Evolutionary conservation across 2,797 vertebrate genomes (phyloP).

Genomic region (Chrosomus eos): DNA sequence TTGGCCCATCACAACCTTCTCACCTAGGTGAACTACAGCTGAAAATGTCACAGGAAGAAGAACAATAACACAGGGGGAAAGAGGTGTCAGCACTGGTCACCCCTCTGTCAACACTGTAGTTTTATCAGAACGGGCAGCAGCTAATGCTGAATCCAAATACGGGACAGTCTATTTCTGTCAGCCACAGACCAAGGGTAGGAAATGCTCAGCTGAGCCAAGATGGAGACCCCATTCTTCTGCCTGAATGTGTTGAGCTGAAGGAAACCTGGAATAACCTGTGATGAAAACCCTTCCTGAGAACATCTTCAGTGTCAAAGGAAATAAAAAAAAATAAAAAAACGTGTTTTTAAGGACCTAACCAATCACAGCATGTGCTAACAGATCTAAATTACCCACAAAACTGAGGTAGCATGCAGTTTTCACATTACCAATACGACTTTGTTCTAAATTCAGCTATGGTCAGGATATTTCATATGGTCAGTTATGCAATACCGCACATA

Average conservation of each 20-base stretch:
- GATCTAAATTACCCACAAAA: slow-evolving; percentile 10
- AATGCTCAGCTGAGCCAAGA: slow-evolving; percentile 49
- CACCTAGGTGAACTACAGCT: slow-evolving; percentile 58
- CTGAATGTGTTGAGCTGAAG: slow-evolving; percentile 29
- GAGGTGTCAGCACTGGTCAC: slow-evolving; percentile 60
- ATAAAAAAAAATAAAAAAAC: slow-evolving; percentile 57
- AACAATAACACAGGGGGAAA: slow-evolving; percentile 74
- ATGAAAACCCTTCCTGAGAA: slow-evolving; percentile 57
- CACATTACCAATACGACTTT: slow-evolving; percentile 22
- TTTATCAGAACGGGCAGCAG: slow-evolving; percentile 44
- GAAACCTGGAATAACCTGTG: slow-evolving; percentile 45
- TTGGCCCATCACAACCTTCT: background rate
- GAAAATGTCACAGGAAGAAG: slow-evolving; percentile 73
- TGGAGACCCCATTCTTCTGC: slow-evolving; percentile 59
- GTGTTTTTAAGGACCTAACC: background rate
- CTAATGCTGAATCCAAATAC: slow-evolving; percentile 64
- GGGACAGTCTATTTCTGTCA: slow-evolving; percentile 53
- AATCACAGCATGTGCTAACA: slow-evolving; percentile 2
- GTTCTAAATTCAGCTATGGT: slow-evolving; percentile 32
- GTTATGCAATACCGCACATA: slow-evolving; percentile 74
- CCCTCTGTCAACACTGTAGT: slow-evolving; percentile 54
- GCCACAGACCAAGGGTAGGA: slow-evolving; percentile 54
- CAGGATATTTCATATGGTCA: slow-evolving; percentile 52
- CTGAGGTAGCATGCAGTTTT: background rate
- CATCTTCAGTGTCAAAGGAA: slow-evolving; percentile 62